These are phyloP conservation scores for Rhyacophila brunnea DNA, from an alignment of 1,140 invertebrate species.

Conservation along the genomic window DNA sequence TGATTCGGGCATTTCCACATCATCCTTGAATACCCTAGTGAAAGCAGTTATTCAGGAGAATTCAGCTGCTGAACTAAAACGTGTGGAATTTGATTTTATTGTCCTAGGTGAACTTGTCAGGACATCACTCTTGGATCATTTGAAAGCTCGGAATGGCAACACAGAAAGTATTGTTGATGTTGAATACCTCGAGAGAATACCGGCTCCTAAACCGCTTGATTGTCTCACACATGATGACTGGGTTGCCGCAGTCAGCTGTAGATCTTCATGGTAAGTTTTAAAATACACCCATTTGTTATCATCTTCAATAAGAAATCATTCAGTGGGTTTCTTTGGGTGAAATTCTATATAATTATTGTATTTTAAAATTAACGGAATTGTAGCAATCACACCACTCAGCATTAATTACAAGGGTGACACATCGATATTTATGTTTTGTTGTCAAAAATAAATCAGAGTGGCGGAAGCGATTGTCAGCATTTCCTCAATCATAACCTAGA, in stretches of 20 bases:
- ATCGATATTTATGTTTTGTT: too few relatives aligned
- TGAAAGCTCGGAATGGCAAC: constrained; percentile 66
- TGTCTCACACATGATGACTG: constrained; percentile 94
- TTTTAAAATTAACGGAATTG: too few relatives aligned
- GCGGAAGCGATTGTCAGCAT: too few relatives aligned
- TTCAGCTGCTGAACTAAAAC: constrained; percentile 47
- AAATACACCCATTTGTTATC: too few relatives aligned
- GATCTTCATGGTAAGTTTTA: constrained; percentile 66
- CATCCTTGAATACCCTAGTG: constrained; percentile 76
- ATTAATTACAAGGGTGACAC: too few relatives aligned
- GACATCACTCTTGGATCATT: constrained; percentile 65
- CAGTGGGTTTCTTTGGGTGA: too few relatives aligned
- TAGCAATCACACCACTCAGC: too few relatives aligned
- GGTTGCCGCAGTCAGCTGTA: constrained; percentile 81
- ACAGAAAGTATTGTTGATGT: constrained; percentile 79
- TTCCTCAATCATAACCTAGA: too few relatives aligned
- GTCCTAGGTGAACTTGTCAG: constrained; percentile 79
- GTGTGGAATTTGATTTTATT: constrained; percentile 86
- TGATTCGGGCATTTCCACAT: constrained; percentile 63
- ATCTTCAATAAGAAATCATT: too few relatives aligned
- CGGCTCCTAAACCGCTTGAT: constrained; percentile 86
- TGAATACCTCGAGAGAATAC: constrained; percentile 86
- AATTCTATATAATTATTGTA: too few relatives aligned
- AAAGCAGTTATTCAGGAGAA: constrained; percentile 77
- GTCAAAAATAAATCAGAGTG: too few relatives aligned